Base-by-base conservation (phyloP, 1,140 invertebrate species). In the Sinonovacula constricta region DNA sequence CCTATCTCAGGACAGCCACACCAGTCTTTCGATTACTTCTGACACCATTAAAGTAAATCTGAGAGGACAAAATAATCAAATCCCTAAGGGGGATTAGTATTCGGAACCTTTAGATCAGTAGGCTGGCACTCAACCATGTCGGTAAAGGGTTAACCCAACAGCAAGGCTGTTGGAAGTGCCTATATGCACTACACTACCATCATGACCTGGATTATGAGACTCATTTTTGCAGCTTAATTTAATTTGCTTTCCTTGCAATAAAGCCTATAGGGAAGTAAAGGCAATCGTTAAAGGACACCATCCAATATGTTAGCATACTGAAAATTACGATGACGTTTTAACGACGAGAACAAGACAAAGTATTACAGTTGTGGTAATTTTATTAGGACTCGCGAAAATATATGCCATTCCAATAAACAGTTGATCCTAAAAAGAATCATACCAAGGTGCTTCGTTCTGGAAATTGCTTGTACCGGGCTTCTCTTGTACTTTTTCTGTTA, bases 381-480 rank as follows among this genome's bases (percentile, higher is more conserved):
- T 7, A 39, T n/a, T 59, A 24, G 22, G 14, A 3, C 36, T 60
- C 24, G 57, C 54, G n/a, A 39, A 39, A 30, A 28, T 2, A 51
- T n/a, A 4, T 31, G 45, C 15, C 34, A 57, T 36, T 22, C 31
- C 22, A 36, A 33, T 31, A 28, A 70, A 49, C 3, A 31, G 26
- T 14, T 12, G 31, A 24, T 24, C 14, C 4, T 28, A 31, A n/a
- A 18, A 31, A 22, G 3, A 1, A 26, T 60, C 45, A 59, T 67
- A 84, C 83, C 83, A 85, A 18, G 83, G 83, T 31, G 68, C 14
- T 72, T 85, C 83, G 72, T 78, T 81, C 14, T 56, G 36, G 36
- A 24, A 26, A 31, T 71, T 36, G 65, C 67, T 72, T 12, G 59
- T n/a, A 24, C 56, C 53, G 51, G 67, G 34, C 54, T 70, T 70